Conservation (phyloP, 2,113 vertebrate genomes). For the Diadophis punctatus region DNA sequence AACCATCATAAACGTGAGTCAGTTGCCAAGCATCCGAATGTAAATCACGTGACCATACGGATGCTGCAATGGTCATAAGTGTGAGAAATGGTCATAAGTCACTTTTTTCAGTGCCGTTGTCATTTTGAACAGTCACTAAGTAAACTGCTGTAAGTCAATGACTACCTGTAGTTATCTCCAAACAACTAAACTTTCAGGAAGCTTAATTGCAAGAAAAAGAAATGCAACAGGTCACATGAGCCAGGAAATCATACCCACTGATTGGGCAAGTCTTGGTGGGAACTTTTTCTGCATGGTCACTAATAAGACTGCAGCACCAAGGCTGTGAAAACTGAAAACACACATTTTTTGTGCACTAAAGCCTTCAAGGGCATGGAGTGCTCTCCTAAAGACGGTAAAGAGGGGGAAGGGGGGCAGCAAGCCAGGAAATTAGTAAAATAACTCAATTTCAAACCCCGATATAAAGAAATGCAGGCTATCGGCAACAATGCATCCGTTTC, state of each 20-base stretch:
- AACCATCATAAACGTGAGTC: no score
- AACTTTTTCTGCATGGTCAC: background rate
- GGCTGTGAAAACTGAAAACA: no score
- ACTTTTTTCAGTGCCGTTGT: no score
- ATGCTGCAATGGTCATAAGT: no score
- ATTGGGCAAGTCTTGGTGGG: background rate
- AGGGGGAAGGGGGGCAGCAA: background rate
- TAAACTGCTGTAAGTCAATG: no score
- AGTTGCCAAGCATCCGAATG: no score
- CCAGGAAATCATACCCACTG: background rate
- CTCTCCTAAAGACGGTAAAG: background rate
- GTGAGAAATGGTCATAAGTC: no score
- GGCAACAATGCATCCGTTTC: background rate
- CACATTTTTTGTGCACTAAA: background rate
- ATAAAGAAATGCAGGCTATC: background rate
- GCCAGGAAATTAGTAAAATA: background rate
- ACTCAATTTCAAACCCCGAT: background rate
- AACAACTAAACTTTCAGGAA: background rate
- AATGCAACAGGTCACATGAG: background rate
- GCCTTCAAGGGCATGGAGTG: background rate
- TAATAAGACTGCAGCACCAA: background rate
- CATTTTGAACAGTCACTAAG: no score
- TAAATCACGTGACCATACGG: no score
- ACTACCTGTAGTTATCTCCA: background rate
- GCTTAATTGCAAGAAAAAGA: background rate